Conservation (phyloP, 2,797 vertebrate species). For the Sebastes diaconus region DNA sequence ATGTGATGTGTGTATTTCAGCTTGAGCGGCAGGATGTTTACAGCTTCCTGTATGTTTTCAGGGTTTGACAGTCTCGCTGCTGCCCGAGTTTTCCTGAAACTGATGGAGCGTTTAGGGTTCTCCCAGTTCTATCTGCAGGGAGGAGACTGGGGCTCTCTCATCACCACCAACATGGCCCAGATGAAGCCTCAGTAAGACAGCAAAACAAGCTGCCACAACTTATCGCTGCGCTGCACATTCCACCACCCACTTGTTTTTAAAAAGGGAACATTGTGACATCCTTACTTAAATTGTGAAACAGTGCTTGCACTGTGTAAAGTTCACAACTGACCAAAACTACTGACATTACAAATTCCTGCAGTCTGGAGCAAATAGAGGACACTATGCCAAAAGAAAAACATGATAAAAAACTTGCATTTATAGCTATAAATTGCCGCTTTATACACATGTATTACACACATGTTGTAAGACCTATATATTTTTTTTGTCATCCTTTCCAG, state of each 20-base stretch:
- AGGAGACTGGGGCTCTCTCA: conserved; percentile 88
- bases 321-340: neutral
- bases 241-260: neutral
- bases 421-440: neutral
- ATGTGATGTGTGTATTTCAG: neutral
- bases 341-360: conserved; percentile 25
- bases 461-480: neutral
- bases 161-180: conserved; percentile 88
- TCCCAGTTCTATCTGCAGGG: conserved; percentile 89
- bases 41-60: conserved; percentile 37
- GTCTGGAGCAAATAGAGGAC: neutral
- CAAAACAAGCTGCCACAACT: conserved; percentile 14
- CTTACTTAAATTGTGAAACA: conserved; percentile 19
- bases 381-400: neutral
- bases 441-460: no score
- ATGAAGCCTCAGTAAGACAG: conserved; percentile 89
- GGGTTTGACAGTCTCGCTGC: conserved; percentile 83
- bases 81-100: conserved; percentile 87
- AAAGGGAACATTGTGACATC: conserved; percentile 33
- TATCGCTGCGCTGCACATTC: conserved; percentile 21
- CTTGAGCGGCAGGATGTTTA: neutral
- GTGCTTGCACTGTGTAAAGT: conserved; percentile 16
- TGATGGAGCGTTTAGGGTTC: conserved; percentile 90
- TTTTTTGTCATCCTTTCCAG: conserved; percentile 60
- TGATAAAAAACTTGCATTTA: neutral